Evolutionary conservation across 2,113 vertebrate species (phyloP).

Genomic region (Seriola aureovittata): DNA sequence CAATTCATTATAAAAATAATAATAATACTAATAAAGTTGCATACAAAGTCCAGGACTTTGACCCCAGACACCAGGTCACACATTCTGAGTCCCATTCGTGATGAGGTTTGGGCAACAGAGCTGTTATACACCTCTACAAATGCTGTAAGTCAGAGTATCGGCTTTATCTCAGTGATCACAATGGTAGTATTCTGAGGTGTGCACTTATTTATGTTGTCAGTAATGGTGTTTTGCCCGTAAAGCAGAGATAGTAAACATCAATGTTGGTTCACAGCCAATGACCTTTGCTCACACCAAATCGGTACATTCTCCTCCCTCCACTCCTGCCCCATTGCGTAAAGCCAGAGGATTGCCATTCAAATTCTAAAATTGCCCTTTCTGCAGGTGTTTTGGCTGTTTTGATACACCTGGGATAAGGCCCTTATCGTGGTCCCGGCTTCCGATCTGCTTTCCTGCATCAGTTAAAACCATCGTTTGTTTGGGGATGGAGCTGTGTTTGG

Average conservation of each 20-base stretch:
- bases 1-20: too few relatives aligned
- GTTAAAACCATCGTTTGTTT: slow-evolving; percentile 46
- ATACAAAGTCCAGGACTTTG: too few relatives aligned
- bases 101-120: too few relatives aligned
- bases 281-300: background rate
- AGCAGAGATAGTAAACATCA: background rate
- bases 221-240: slow-evolving; percentile 1
- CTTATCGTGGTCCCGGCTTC: slow-evolving; percentile 26
- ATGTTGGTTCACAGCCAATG: background rate
- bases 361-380: slow-evolving; percentile 8
- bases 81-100: too few relatives aligned
- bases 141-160: too few relatives aligned
- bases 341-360: background rate
- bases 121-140: too few relatives aligned
- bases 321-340: background rate
- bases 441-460: slow-evolving; percentile 43
- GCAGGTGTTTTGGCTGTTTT: slow-evolving; percentile 53
- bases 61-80: too few relatives aligned
- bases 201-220: background rate
- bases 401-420: slow-evolving; percentile 49
- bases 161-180: background rate
- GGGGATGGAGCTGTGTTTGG: slow-evolving; percentile 22
- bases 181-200: background rate
- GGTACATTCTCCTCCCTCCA: background rate
- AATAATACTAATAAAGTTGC: too few relatives aligned